A percentile compares a stretch with the other conserved stretches of the same genome.
phyloP scores from a whole-genome alignment of 2,113 vertebrate genomes.

The Seriola dumerili region DNA sequence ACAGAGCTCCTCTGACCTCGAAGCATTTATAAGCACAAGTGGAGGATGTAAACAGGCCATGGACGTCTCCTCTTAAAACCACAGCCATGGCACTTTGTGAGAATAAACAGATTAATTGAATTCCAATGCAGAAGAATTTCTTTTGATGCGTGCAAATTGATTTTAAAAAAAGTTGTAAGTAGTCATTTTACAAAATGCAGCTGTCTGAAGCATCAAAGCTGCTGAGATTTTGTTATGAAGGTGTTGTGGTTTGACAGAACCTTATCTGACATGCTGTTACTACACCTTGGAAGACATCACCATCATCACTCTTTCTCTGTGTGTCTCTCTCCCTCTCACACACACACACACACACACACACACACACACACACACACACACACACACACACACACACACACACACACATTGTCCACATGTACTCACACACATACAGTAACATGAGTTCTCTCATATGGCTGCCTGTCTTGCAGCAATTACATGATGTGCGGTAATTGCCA shows the following conservation, averaged over 20 bases:
- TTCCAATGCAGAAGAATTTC: conserved; percentile 55
- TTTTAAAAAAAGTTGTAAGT: conserved; percentile 67
- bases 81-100: conserved; percentile 52
- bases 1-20: conserved; percentile 69
- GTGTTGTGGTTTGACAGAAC: conserved; percentile 67
- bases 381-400: conserved; percentile 12
- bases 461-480: conserved; percentile 86
- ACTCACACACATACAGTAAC: conserved; percentile 71
- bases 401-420: conserved; percentile 31
- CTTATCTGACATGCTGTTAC: conserved; percentile 54
- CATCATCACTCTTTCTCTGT: conserved; percentile 33
- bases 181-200: conserved; percentile 63
- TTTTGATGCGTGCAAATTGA: conserved; percentile 70
- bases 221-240: conserved; percentile 53
- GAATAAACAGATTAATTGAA: conserved; percentile 71
- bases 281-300: conserved; percentile 64
- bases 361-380: conserved; percentile 15
- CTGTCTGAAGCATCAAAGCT: conserved; percentile 67
- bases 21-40: conserved; percentile 66
- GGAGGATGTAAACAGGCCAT: conserved; percentile 64
- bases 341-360: conserved; percentile 5
- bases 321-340: neutral
- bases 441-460: conserved; percentile 82
- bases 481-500: conserved; percentile 87
- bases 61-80: conserved; percentile 61